phyloP scores from a whole-genome alignment of 2,888 invertebrate species.

The Plemyria rubiginata region DNA sequence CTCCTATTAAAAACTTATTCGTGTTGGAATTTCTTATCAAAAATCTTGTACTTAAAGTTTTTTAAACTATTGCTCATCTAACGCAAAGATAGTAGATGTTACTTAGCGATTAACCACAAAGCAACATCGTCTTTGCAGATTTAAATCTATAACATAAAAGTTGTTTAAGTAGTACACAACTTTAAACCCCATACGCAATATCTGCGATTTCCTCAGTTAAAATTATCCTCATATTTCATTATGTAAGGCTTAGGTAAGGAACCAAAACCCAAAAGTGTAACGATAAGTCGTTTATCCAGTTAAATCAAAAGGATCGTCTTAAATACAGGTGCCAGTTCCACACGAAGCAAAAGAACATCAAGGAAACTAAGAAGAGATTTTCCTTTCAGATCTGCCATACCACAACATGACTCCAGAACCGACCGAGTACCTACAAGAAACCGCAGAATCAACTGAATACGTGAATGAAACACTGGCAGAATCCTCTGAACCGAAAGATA shows the following conservation, averaged over 20 bases:
- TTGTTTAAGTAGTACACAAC: too few species aligned
- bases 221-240: neutral
- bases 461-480: slow-evolving; percentile 3
- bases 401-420: slow-evolving; percentile 12
- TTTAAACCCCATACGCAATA: neutral
- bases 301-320: too few species aligned
- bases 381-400: slow-evolving; percentile 45
- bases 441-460: neutral
- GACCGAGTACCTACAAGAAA: slow-evolving; percentile 2
- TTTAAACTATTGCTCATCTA: too few species aligned
- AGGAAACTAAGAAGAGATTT: slow-evolving; percentile 32
- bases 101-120: too few species aligned
- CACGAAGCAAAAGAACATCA: too few species aligned
- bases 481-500: slow-evolving; percentile 6
- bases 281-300: neutral
- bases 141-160: too few species aligned
- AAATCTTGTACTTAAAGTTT: too few species aligned
- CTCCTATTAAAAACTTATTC: too few species aligned
- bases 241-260: neutral
- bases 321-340: too few species aligned
- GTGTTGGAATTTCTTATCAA: neutral
- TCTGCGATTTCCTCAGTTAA: neutral
- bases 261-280: neutral
- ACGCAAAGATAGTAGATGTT: too few species aligned
- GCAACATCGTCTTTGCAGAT: too few species aligned